These are phyloP conservation scores for Gila orcuttii DNA, from an alignment of 2,113 vertebrate species.

Conservation along the genomic window DNA sequence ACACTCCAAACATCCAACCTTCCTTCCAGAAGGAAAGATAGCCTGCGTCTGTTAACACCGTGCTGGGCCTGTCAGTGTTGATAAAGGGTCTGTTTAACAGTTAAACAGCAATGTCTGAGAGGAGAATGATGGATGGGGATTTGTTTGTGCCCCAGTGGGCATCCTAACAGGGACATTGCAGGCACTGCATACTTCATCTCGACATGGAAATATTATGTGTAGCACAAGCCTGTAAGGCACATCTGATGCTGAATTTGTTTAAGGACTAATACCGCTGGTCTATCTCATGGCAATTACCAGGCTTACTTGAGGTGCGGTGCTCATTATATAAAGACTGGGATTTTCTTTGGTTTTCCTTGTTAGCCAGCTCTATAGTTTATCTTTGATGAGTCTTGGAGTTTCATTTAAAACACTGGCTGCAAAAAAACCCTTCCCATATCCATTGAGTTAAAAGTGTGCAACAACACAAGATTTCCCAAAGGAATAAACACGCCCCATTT, in stretches of 20 bases:
- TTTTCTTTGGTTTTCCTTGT: constrained; percentile 51
- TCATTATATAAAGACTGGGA: constrained; percentile 22
- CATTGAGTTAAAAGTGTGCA: constrained; percentile 20
- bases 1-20: constrained; percentile 33
- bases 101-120: constrained; percentile 56
- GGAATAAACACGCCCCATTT: constrained; percentile 4
- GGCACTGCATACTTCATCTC: constrained; percentile 47
- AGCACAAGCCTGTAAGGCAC: constrained; percentile 7
- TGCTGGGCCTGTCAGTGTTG: constrained; percentile 58
- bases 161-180: constrained; percentile 54
- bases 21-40: constrained; percentile 40
- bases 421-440: constrained; percentile 5
- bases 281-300: constrained; percentile 39
- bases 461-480: constrained; percentile 27
- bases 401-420: constrained; percentile 11
- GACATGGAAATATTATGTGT: constrained; percentile 20
- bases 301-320: constrained; percentile 41
- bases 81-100: constrained; percentile 61
- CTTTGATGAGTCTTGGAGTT: constrained; percentile 44
- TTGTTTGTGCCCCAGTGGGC: constrained; percentile 50
- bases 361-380: constrained; percentile 40
- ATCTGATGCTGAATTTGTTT: constrained; percentile 28
- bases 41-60: constrained; percentile 51
- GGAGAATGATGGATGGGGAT: constrained; percentile 52
- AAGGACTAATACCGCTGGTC: constrained; percentile 22